These are phyloP conservation scores for Vicugna pacos DNA, from an alignment of 2,113 vertebrate species.

Conservation along the genomic window DNA sequence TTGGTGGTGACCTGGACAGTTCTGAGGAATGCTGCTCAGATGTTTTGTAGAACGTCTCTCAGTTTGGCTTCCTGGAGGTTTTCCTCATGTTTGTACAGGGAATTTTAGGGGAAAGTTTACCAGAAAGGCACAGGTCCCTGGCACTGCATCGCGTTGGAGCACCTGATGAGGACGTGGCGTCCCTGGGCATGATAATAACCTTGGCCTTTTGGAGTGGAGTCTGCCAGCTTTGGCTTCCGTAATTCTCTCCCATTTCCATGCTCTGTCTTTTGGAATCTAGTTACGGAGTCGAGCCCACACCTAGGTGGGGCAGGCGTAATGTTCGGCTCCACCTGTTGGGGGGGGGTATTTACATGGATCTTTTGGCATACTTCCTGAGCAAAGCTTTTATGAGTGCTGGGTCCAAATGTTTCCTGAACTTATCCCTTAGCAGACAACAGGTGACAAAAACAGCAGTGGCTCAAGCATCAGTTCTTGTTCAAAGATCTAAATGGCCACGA, in stretches of 20 bases:
- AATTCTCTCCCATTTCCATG: background rate
- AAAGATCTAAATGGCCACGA: background rate
- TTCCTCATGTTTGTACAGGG: background rate
- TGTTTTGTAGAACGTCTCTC: background rate
- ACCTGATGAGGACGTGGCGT: fast-evolving
- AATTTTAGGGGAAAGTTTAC: background rate
- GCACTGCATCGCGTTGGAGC: fast-evolving
- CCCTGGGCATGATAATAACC: fast-evolving
- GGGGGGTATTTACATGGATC: background rate
- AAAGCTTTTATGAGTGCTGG: background rate
- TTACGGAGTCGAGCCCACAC: too few relatives aligned
- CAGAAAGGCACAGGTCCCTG: background rate
- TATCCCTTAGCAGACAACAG: background rate
- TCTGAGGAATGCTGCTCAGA: background rate
- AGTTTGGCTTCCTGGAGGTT: background rate
- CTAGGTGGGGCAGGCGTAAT: too few relatives aligned
- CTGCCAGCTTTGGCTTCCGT: fast-evolving
- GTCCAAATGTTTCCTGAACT: background rate
- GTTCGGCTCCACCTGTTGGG: fast-evolving
- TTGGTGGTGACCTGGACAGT: background rate
- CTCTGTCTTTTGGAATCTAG: background rate
- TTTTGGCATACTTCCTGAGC: background rate
- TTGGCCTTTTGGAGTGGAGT: background rate
- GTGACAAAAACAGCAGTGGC: background rate
- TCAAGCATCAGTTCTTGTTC: too few relatives aligned